Base-by-base conservation (phyloP, 2,113 vertebrate species). In the Reinhardtius hippoglossoides region DNA sequence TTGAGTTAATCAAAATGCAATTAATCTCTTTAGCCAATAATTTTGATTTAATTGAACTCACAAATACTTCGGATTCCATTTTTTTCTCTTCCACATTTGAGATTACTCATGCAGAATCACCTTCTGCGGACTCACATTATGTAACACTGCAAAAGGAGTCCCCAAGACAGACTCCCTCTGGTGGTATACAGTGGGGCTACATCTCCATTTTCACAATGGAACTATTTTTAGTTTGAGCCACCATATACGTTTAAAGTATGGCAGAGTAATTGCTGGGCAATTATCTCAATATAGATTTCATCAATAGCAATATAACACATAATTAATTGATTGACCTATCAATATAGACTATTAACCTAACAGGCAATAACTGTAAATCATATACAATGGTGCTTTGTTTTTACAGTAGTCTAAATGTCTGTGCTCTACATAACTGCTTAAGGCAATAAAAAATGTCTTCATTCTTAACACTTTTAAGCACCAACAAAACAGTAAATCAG, bases 31-130 rank as follows among this genome's bases (percentile, higher is more conserved):
- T 23, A 46, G 4, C 4, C 3, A 35, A 16, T 50, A 23, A 52
- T 23, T 52, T 46, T 26, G 0, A 37, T 56, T 54, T 57, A 18
- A 24, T 20, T 72, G 52, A 58, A 61, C 5, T 42, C n/a, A 31
- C 31, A 54, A n/a, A 40, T 16, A 63, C 37, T 50, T 63, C 4
- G 48, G 67, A 59, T 44, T 63, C 54, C 2, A 18, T 63, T 67
- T 75, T 64, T 54, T 16, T 31, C 52, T 40, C 24, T 72, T 65
- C 12, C 52, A 78, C 50, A 75, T 56, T 74, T 21, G 0, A 78
- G 58, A 83, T 87, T 84, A 86, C 78, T 86, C 76, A 70, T 55
- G 9, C 85, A 84, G 26, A 71, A 70, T 54, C n/a, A 71, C 74
- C 83, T 87, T 74, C 58, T 64, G 40, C 52, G 65, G 31, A 71